Conservation (phyloP, 1,140 invertebrate species). For the Drosophila subpulchrella region DNA sequence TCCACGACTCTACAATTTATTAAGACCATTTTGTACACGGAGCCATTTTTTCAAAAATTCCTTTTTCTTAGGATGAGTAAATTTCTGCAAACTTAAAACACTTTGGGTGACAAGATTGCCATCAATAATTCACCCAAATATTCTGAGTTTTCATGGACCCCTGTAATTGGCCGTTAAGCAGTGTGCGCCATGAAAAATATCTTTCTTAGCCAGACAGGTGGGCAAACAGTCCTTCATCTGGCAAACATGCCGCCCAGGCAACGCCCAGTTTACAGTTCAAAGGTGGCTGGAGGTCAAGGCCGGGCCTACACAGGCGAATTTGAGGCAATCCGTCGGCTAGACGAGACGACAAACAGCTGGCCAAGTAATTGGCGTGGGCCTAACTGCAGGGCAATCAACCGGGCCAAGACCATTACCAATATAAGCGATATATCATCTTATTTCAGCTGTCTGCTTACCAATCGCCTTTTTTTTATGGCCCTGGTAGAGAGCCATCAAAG, state of each 20-base stretch:
- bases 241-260: slow-evolving; percentile 25
- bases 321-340: slow-evolving; percentile 20
- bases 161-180: slow-evolving; percentile 33
- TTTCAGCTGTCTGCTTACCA: slow-evolving; percentile 34
- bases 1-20: too few species aligned
- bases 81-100: neutral
- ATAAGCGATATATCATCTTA: slow-evolving; percentile 45
- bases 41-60: too few species aligned
- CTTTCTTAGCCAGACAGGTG: slow-evolving; percentile 24
- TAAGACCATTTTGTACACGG: too few species aligned
- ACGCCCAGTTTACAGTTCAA: slow-evolving; percentile 60
- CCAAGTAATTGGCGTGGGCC: slow-evolving; percentile 49
- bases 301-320: slow-evolving; percentile 21
- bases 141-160: neutral
- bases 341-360: slow-evolving; percentile 31
- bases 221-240: slow-evolving; percentile 13
- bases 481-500: slow-evolving; percentile 33
- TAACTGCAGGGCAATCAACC: slow-evolving; percentile 18
- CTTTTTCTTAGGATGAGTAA: too few species aligned
- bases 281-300: slow-evolving; percentile 65
- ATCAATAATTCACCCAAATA: neutral
- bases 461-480: slow-evolving; percentile 46
- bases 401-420: slow-evolving; percentile 14
- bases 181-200: slow-evolving; percentile 18
- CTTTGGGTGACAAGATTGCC: neutral